Conservation (phyloP, 2,113 vertebrate species). For the Saimiri boliviensis region DNA sequence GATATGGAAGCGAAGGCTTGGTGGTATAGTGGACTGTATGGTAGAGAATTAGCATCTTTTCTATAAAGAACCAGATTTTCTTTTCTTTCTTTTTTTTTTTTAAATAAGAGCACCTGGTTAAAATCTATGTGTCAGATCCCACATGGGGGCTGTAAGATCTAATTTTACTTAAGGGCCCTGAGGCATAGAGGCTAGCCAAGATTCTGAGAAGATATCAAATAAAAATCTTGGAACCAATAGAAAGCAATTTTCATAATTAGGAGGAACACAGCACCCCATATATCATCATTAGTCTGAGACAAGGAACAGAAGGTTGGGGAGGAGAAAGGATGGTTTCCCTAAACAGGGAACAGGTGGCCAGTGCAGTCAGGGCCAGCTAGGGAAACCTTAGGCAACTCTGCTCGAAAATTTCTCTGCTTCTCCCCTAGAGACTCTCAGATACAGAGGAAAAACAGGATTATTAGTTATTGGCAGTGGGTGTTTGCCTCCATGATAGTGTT, state of each 20-base stretch:
- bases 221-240: conserved; percentile 65
- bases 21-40: not conserved
- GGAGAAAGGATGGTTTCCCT: conserved; percentile 73
- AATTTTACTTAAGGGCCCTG: conserved; percentile 62
- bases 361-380: conserved; percentile 69
- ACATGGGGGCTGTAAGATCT: conserved; percentile 61
- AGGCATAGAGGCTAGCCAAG: conserved; percentile 69
- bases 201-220: conserved; percentile 66
- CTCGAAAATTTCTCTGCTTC: conserved; percentile 40
- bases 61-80: not conserved
- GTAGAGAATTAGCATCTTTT: not conserved
- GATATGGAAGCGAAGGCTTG: not conserved
- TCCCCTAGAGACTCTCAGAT: conserved; percentile 65
- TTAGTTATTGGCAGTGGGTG: conserved; percentile 58
- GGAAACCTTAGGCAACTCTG: conserved; percentile 66
- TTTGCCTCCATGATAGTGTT: conserved; percentile 52
- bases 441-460: conserved; percentile 67
- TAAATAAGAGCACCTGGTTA: conserved; percentile 58
- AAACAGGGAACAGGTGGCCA: conserved; percentile 82
- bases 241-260: conserved; percentile 75
- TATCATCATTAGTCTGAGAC: conserved; percentile 84
- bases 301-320: conserved; percentile 84
- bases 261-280: conserved; percentile 73
- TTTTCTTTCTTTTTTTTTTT: not conserved
- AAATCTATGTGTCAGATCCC: conserved; percentile 56